phyloP scores from a whole-genome alignment of 2,797 vertebrate species.

The Babyrousa celebensis region DNA sequence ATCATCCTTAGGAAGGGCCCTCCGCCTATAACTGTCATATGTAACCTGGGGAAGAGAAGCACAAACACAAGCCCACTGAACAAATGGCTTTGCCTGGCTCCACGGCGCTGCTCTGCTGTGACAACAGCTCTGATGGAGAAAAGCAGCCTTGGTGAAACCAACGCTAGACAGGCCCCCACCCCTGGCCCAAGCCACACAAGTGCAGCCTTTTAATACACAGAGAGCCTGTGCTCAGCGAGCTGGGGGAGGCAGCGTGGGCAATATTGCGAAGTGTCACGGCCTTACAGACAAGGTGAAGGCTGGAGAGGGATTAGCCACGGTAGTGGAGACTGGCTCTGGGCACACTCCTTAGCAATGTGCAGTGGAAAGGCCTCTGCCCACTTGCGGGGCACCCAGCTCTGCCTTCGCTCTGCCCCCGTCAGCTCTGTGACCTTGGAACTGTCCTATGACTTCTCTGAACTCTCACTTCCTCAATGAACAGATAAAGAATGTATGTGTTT shows the following conservation, averaged over 20 bases:
- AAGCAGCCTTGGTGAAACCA: neutral
- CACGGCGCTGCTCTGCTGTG: neutral
- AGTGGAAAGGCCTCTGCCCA: neutral
- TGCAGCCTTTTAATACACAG: neutral
- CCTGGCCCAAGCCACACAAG: rapidly evolving
- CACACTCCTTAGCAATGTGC: neutral
- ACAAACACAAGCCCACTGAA: neutral
- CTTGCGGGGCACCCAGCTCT: neutral
- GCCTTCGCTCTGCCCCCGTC: neutral
- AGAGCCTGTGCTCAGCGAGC: neutral
- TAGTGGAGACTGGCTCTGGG: neutral
- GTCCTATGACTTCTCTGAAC: neutral
- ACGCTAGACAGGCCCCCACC: neutral
- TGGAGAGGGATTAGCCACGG: neutral
- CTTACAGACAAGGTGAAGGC: neutral
- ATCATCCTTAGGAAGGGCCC: neutral
- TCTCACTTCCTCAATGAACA: neutral
- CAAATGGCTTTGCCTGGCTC: neutral
- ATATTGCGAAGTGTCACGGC: neutral
- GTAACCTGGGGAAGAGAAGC: neutral
- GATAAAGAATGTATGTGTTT: neutral
- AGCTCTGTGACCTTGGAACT: neutral
- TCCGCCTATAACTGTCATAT: neutral
- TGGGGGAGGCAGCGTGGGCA: neutral
- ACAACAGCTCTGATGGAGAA: neutral